These are phyloP conservation scores for Abramis brama DNA, from an alignment of 2,113 vertebrate genomes.

Conservation along the genomic window DNA sequence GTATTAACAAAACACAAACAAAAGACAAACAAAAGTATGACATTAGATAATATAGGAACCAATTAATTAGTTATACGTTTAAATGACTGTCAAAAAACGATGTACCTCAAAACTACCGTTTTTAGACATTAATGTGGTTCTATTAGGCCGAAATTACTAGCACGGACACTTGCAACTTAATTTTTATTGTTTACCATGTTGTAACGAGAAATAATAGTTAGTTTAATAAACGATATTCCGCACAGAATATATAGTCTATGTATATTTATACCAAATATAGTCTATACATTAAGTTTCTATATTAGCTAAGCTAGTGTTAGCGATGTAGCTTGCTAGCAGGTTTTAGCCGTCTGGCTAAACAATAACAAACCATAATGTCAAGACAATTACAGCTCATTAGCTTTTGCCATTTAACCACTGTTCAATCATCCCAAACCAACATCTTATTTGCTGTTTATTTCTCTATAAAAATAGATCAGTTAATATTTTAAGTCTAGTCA, in stretches of 20 bases:
- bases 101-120: not conserved
- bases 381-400: not conserved
- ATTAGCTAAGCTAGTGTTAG: conserved; percentile 34
- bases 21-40: not conserved
- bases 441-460: not conserved
- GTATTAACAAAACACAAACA: not conserved
- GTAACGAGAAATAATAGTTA: not conserved
- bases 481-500: not conserved
- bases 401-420: not conserved
- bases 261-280: not conserved
- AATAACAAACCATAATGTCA: conserved; percentile 46
- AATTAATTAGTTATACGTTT: not conserved
- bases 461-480: not conserved
- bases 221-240: not conserved
- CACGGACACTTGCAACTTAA: not conserved
- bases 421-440: not conserved
- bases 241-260: not conserved
- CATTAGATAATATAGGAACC: not conserved
- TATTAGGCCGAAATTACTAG: not conserved
- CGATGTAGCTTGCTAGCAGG: conserved; percentile 64
- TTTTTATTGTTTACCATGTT: not conserved
- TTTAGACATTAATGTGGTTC: not conserved
- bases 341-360: conserved; percentile 43
- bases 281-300: not conserved
- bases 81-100: not conserved